A percentile compares a stretch with the other conserved stretches of the same genome.
Conservation (phyloP, 2,113 vertebrate genomes). For the Hypocryptadius cinnamomeus region DNA sequence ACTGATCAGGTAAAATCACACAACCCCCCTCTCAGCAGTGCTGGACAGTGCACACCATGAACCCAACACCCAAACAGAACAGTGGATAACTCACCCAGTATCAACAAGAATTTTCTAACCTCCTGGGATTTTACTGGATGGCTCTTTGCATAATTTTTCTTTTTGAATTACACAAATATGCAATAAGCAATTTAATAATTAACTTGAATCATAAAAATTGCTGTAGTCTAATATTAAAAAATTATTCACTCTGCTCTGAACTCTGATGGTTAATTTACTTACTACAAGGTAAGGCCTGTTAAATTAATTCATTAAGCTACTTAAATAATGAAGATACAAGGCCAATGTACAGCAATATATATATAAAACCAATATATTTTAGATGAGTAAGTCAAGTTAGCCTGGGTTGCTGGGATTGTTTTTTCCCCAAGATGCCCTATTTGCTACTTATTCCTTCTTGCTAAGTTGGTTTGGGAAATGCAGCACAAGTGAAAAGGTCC, state of each 20-base stretch:
- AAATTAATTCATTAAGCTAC: slow-evolving; percentile 36
- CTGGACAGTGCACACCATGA: background rate
- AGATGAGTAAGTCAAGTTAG: background rate
- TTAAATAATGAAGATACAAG: background rate
- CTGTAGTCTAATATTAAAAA: background rate
- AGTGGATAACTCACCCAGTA: background rate
- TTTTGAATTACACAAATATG: background rate
- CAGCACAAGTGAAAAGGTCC: background rate
- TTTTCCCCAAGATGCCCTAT: background rate
- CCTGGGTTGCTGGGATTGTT: background rate
- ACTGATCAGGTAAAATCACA: background rate
- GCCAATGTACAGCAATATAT: background rate
- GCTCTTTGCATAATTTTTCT: background rate
- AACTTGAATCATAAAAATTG: slow-evolving; percentile 8
- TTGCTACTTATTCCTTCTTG: background rate
- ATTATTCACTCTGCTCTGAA: slow-evolving; percentile 3
- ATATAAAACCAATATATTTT: background rate
- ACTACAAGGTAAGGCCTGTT: slow-evolving; percentile 9
- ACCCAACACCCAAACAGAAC: background rate
- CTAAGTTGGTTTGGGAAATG: background rate
- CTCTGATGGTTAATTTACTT: slow-evolving; percentile 21
- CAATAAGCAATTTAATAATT: slow-evolving; percentile 10
- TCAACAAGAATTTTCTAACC: background rate
- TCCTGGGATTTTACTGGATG: background rate
- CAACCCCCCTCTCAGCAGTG: background rate